phyloP scores from a whole-genome alignment of 23 tunicate species.

The Phallusia fumigata region DNA sequence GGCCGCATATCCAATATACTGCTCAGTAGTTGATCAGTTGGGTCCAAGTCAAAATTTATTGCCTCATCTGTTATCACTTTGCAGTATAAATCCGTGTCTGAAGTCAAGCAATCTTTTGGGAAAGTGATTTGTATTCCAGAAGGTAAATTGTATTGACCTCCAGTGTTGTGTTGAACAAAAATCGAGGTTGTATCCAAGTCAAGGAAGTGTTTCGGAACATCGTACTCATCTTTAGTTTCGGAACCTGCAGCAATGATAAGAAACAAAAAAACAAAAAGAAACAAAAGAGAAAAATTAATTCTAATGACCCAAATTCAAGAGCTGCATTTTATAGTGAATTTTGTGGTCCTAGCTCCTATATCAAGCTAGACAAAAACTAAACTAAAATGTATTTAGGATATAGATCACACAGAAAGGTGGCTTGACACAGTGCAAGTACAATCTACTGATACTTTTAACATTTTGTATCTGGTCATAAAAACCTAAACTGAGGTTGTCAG shows the following conservation, averaged over 20 bases:
- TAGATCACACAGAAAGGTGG: too few relatives aligned
- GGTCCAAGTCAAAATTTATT: not conserved
- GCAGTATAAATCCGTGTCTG: not conserved
- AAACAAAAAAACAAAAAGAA: not conserved
- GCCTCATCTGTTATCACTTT: not conserved
- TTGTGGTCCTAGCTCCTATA: too few relatives aligned
- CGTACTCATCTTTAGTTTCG: not conserved
- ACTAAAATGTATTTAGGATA: too few relatives aligned
- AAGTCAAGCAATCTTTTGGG: not conserved
- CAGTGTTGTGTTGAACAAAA: not conserved
- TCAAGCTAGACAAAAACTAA: too few relatives aligned
- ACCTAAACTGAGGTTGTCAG: too few relatives aligned
- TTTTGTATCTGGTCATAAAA: too few relatives aligned
- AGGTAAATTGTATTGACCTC: not conserved
- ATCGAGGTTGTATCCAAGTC: not conserved
- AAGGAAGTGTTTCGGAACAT: not conserved
- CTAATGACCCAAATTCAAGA: too few relatives aligned
- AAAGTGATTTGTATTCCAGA: not conserved
- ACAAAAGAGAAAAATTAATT: too few relatives aligned
- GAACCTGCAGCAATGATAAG: too few relatives aligned
- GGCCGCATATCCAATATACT: not conserved
- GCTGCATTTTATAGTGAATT: too few relatives aligned
- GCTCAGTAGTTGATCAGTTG: not conserved
- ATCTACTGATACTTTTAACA: too few relatives aligned
- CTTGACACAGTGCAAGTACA: too few relatives aligned